phyloP scores from a whole-genome alignment of 2,888 invertebrate species.

The Hypselothyrea guttata region DNA sequence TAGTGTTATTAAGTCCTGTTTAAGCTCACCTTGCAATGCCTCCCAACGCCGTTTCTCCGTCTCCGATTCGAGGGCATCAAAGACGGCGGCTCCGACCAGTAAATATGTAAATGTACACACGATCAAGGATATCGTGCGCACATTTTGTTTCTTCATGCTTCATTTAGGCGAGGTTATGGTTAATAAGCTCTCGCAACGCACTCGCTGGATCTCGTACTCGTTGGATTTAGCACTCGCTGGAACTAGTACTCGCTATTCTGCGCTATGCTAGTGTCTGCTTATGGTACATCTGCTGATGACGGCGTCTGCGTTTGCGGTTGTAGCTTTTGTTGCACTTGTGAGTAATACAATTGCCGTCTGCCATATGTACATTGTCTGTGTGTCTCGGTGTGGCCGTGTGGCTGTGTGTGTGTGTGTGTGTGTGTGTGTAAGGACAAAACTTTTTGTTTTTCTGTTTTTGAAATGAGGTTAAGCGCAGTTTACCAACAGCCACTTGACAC shows the following conservation, averaged over 20 bases:
- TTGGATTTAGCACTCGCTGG: no score
- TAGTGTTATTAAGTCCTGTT: no score
- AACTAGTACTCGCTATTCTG: slow-evolving; percentile 45
- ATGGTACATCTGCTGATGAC: slow-evolving; percentile 19
- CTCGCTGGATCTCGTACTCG: no score
- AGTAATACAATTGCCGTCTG: slow-evolving; percentile 38
- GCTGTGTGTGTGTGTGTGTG: slow-evolving; percentile 9
- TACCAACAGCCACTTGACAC: slow-evolving; percentile 28
- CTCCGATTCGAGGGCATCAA: slow-evolving; percentile 98
- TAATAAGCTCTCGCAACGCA: no score
- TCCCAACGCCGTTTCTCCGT: slow-evolving; percentile 95
- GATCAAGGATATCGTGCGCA: slow-evolving; percentile 99
- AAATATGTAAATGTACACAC: slow-evolving; percentile 99
- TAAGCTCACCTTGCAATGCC: slow-evolving; percentile 92
- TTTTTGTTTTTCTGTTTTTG: slow-evolving; percentile 39
- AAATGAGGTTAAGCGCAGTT: slow-evolving; percentile 68
- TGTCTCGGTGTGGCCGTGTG: slow-evolving; percentile 17
- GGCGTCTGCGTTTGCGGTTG: slow-evolving; percentile 39
- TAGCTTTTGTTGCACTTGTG: slow-evolving; percentile 41
- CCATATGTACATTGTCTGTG: slow-evolving; percentile 57
- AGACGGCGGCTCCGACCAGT: slow-evolving; percentile 99
- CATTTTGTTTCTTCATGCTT: slow-evolving; percentile 99
- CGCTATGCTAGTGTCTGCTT: slow-evolving; percentile 14
- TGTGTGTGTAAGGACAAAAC: slow-evolving; percentile 53
- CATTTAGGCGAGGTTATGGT: slow-evolving; percentile 83